phyloP scores from a whole-genome alignment of 2,797 vertebrate genomes.

The Cryptoprocta ferox region DNA sequence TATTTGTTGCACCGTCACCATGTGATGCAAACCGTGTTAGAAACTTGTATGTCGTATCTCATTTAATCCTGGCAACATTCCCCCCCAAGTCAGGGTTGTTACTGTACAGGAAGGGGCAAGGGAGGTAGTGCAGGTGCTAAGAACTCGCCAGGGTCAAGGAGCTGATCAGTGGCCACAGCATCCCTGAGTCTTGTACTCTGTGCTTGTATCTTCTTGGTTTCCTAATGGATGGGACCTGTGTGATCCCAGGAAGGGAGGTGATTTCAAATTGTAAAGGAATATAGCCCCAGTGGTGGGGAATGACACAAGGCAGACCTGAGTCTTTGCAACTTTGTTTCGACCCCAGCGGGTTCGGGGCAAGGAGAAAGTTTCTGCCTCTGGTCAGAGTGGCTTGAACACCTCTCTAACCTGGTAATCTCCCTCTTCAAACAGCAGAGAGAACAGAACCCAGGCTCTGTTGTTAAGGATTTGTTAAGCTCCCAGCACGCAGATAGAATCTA shows the following conservation, averaged over 20 bases:
- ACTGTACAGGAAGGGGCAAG: background rate
- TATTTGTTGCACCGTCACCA: background rate
- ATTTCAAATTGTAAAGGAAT: background rate
- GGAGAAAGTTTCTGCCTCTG: background rate
- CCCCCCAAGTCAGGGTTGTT: background rate
- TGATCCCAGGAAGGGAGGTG: background rate
- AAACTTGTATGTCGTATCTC: background rate
- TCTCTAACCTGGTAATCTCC: background rate
- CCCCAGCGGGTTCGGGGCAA: background rate
- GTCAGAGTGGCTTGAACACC: background rate
- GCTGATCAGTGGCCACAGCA: fast-evolving
- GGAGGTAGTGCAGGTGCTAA: background rate
- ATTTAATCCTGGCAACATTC: background rate
- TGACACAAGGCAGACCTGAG: background rate
- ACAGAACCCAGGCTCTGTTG: background rate
- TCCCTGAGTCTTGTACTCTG: background rate
- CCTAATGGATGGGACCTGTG: fast-evolving
- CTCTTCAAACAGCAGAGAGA: background rate
- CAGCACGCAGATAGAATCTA: background rate
- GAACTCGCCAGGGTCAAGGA: background rate
- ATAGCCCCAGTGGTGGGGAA: background rate
- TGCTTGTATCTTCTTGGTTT: fast-evolving
- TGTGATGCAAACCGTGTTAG: background rate
- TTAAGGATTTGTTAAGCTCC: too few relatives aligned
- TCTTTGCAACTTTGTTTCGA: background rate